phyloP scores from a whole-genome alignment of 2,113 vertebrate species.

The Pomatorhinus ruficollis region DNA sequence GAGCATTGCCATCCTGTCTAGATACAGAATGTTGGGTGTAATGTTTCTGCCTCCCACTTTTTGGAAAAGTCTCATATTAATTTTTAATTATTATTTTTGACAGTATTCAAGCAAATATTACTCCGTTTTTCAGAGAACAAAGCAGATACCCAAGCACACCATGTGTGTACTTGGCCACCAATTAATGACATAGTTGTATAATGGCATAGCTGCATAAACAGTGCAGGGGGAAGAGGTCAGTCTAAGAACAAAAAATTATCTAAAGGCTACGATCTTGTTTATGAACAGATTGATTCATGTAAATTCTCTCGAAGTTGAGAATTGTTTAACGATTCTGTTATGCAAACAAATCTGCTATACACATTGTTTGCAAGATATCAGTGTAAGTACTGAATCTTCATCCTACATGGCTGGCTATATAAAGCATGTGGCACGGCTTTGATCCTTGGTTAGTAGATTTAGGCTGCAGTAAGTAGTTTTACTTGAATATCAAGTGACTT shows the following conservation, averaged over 20 bases:
- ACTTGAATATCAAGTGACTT: background rate
- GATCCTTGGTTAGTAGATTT: background rate
- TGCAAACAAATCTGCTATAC: conserved; percentile 59
- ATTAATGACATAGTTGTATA: conserved; percentile 31
- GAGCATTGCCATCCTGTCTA: background rate
- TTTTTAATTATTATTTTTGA: background rate
- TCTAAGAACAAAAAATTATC: conserved; percentile 17
- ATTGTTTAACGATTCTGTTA: background rate
- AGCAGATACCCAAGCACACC: background rate
- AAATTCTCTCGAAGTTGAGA: conserved; percentile 35
- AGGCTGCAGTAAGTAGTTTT: background rate
- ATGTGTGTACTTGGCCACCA: conserved; percentile 31
- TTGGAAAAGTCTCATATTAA: background rate
- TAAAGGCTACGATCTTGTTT: background rate
- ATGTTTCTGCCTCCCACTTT: background rate
- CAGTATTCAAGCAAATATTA: background rate
- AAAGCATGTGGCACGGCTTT: background rate
- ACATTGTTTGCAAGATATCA: conserved; percentile 42
- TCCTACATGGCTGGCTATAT: background rate
- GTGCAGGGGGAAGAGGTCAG: conserved; percentile 21
- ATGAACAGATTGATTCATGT: conserved; percentile 44
- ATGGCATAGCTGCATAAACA: conserved; percentile 52
- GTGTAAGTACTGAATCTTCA: background rate
- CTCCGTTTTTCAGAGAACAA: background rate
- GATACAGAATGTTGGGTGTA: background rate